These are phyloP conservation scores for Amorpha juglandis DNA, from an alignment of 2,888 invertebrate genomes.

Conservation along the genomic window DNA sequence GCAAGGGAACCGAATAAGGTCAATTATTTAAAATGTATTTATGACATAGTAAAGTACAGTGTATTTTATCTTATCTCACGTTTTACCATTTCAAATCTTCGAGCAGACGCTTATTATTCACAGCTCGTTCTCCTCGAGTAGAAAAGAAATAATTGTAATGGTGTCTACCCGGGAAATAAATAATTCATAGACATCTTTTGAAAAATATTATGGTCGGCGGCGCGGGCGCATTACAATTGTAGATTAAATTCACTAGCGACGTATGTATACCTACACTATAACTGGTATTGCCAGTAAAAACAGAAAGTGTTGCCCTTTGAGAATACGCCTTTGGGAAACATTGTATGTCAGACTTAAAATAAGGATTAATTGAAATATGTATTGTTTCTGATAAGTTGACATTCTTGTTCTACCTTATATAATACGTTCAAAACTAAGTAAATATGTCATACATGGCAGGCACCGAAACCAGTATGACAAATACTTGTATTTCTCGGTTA, in stretches of 20 bases:
- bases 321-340: constrained; percentile 11
- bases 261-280: constrained; percentile 32
- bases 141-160: constrained; percentile 79
- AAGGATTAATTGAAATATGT: no score
- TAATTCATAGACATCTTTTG: constrained; percentile 79
- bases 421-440: no score
- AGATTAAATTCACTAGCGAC: constrained; percentile 49
- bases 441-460: no score
- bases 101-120: constrained; percentile 62
- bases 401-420: no score
- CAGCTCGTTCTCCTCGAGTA: constrained; percentile 65
- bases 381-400: no score
- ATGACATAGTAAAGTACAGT: constrained; percentile 10
- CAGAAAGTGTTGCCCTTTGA: constrained; percentile 30
- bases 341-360: neutral
- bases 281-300: constrained; percentile 38
- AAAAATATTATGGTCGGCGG: constrained; percentile 74
- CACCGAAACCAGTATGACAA: no score
- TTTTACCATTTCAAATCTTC: constrained; percentile 51
- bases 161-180: constrained; percentile 74
- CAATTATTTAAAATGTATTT: neutral
- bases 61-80: constrained; percentile 39
- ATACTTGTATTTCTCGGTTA: no score
- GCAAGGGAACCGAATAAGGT: neutral
- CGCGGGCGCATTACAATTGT: constrained; percentile 77